Conservation (phyloP, 2,888 invertebrate species). For the Abscondita cerata region DNA sequence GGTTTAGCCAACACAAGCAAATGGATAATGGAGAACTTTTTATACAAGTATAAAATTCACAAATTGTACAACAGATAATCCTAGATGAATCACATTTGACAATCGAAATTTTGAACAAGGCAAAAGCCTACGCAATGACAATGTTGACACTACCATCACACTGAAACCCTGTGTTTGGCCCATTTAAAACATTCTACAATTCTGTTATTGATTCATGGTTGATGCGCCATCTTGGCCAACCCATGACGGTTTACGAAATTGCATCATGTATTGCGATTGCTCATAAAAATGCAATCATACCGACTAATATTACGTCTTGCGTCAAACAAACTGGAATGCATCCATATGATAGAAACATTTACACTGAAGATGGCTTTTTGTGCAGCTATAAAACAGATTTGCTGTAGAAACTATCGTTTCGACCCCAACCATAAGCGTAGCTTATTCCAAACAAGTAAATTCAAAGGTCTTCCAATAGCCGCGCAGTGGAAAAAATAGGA, state of each 20-base stretch:
- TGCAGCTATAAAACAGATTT: neutral
- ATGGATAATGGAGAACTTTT: neutral
- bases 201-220: neutral
- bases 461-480: neutral
- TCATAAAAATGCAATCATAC: neutral
- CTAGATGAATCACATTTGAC: neutral
- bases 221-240: neutral
- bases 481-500: neutral
- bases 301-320: neutral
- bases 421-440: neutral
- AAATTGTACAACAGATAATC: neutral
- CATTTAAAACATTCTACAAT: too few species aligned
- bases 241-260: neutral
- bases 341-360: too few species aligned
- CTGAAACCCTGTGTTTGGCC: neutral
- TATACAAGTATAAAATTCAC: neutral
- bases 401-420: neutral
- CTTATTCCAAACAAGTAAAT: neutral
- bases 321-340: neutral
- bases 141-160: neutral
- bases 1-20: neutral
- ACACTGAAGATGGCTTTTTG: too few species aligned
- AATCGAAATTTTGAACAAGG: neutral
- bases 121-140: neutral
- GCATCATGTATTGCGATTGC: neutral